Evolutionary conservation across 2,113 vertebrate genomes (phyloP).

Genomic region (Callipepla californica): DNA sequence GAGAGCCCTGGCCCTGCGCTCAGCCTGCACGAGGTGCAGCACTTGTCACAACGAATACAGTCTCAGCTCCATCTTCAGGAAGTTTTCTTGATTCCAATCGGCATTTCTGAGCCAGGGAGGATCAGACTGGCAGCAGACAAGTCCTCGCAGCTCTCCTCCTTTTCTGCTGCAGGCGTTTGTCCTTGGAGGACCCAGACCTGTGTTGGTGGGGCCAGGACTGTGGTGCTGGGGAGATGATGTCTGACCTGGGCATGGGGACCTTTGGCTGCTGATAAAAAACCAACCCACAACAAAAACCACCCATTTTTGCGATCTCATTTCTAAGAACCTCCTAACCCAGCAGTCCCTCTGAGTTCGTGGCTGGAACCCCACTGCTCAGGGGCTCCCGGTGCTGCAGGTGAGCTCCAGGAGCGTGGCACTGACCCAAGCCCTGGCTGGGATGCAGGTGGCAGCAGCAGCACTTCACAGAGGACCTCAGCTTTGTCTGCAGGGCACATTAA

Average conservation of each 20-base stretch:
- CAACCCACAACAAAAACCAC: rapidly evolving
- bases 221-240: neutral
- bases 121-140: neutral
- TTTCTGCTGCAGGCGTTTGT: rapidly evolving
- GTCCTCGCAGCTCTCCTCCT: neutral
- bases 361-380: neutral
- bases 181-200: neutral
- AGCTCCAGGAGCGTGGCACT: rapidly evolving
- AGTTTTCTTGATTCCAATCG: neutral
- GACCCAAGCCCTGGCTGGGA: neutral
- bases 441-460: neutral
- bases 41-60: neutral
- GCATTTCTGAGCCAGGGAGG: neutral
- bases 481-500: neutral
- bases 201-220: neutral
- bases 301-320: neutral
- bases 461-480: neutral
- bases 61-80: rapidly evolving
- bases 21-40: neutral
- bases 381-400: rapidly evolving
- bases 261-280: neutral
- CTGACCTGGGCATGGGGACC: neutral
- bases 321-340: neutral
- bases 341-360: neutral
- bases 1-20: neutral